These are phyloP conservation scores for Cheilosia vulpina DNA, from an alignment of 2,888 invertebrate genomes.

Conservation along the genomic window DNA sequence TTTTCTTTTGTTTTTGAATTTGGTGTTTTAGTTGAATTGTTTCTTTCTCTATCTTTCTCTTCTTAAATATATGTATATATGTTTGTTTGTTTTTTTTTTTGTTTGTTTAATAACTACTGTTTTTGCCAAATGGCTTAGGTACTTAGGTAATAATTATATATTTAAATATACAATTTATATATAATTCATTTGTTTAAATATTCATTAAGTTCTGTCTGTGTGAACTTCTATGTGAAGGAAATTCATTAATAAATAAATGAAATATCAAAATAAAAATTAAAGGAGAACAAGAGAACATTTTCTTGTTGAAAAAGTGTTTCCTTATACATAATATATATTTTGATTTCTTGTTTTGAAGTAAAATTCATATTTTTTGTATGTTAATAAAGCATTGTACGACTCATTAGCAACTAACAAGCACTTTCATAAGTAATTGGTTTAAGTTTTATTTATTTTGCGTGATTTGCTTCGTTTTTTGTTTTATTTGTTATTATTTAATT, in stretches of 20 bases:
- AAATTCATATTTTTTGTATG: constrained; percentile 59
- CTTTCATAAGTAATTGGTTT: constrained; percentile 73
- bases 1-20: constrained; percentile 51
- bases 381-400: constrained; percentile 76
- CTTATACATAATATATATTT: constrained; percentile 47
- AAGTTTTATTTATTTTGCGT: constrained; percentile 52
- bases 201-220: constrained; percentile 54
- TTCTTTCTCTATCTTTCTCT: constrained; percentile 36
- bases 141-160: constrained; percentile 80
- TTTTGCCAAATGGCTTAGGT: constrained; percentile 84
- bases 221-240: constrained; percentile 67
- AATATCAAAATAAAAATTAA: constrained; percentile 23
- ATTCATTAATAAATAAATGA: constrained; percentile 46
- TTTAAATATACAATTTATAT: constrained; percentile 72
- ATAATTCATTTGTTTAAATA: constrained; percentile 32
- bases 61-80: constrained; percentile 58
- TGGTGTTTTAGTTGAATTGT: constrained; percentile 67
- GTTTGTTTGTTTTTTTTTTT: constrained; percentile 27
- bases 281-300: constrained; percentile 58
- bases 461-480: constrained; percentile 39
- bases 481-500: constrained; percentile 31
- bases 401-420: constrained; percentile 76
- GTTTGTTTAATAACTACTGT: constrained; percentile 73
- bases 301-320: constrained; percentile 17
- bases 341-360: constrained; percentile 59